Base-by-base conservation (phyloP, 2,888 invertebrate species). In the Strigamia transsilvanica region DNA sequence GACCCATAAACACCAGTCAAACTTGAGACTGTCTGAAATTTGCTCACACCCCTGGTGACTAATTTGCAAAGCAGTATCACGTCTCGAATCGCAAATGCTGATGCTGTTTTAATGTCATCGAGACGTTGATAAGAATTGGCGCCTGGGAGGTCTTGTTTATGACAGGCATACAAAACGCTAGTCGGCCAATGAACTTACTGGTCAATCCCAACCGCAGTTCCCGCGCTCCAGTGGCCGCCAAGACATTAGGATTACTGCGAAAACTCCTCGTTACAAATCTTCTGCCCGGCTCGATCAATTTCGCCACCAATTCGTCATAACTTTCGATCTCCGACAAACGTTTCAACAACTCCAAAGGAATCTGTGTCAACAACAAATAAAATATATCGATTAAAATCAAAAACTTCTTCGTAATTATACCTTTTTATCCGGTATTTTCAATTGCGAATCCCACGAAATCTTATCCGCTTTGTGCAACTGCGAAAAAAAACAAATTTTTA, bases 221-320 rank as follows among this genome's bases (percentile, higher is more conserved):
- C 73, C 79, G 42, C n/a, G 51, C 5, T n/a, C 56, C 79, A 18
- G 42, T 61, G n/a, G 51, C 66, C 15, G 56, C 77, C 27, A 42
- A 21, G n/a, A 82, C 23, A 23, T 83, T 80, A 15, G 42, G 77
- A n/a, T 82, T 78, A 41, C 81, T 82, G 32, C 82, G 80, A 18
- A 83, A 42, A 51, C 82, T 81, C 42, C 83, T 51, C n/a, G 73
- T 32, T n/a, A 51, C 80, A 32, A 82, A 82, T 32, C 80, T 78
- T 42, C 82, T 82, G 27, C 80, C 41, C 15, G 83, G 83, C 78
- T 83, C 82, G 32, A 83, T 82, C 81, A 83, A 42, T n/a, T 81
- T 80, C 18, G 81, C 66, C 34, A 83, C 80, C 15, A 83, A 42
- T 61, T 83, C 82, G 38, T 83, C 83, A 34, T 82, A 56, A 38